phyloP scores from a whole-genome alignment of 2,797 vertebrate genomes.

The Sebastes oblongus region DNA sequence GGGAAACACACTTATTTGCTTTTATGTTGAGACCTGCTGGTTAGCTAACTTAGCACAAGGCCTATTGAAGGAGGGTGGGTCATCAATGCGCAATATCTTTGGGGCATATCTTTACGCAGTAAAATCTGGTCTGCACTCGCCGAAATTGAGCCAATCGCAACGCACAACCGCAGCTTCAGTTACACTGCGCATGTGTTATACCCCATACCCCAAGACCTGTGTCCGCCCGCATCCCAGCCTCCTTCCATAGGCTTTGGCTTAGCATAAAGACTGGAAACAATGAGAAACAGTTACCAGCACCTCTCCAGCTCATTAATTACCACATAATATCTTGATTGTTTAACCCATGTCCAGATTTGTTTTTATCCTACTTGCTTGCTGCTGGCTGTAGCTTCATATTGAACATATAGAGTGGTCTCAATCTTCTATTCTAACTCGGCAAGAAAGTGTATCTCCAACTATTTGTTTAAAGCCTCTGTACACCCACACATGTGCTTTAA shows the following conservation, averaged over 20 bases:
- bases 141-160: too few species aligned
- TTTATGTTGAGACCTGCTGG: neutral
- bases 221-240: too few species aligned
- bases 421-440: neutral
- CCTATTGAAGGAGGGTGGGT: too few species aligned
- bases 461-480: neutral
- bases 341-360: neutral
- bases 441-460: neutral
- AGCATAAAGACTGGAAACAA: neutral
- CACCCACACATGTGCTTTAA: too few species aligned
- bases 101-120: too few species aligned
- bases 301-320: neutral
- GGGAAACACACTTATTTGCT: neutral
- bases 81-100: accelerated
- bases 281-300: neutral
- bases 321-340: neutral
- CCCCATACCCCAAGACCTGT: too few species aligned
- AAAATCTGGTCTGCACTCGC: too few species aligned
- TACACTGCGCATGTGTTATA: too few species aligned
- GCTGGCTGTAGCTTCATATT: neutral
- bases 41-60: neutral
- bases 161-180: too few species aligned
- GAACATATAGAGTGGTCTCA: neutral
- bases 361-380: neutral
- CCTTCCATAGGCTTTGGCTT: too few species aligned